Conservation (phyloP, 2,888 invertebrate species). For the Erebia ligea region DNA sequence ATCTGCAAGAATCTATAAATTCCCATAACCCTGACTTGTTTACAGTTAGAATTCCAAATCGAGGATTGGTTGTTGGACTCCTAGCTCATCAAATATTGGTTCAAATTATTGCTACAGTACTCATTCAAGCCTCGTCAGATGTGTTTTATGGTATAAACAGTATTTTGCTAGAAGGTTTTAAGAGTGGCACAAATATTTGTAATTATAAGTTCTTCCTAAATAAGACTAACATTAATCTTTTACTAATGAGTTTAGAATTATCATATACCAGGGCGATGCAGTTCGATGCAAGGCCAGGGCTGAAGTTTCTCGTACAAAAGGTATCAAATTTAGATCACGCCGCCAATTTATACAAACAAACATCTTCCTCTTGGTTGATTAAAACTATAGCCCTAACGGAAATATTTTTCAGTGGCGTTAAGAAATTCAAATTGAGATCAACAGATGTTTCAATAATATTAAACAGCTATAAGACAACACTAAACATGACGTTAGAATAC, state of each 20-base stretch:
- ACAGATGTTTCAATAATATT: constrained; percentile 85
- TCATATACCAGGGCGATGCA: constrained; percentile 92
- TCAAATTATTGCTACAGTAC: constrained; percentile 93
- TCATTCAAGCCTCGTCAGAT: constrained; percentile 89
- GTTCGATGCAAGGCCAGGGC: constrained; percentile 94
- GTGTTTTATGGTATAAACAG: constrained; percentile 85
- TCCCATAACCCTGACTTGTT: constrained; percentile 89
- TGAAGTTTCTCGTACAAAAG: constrained; percentile 97
- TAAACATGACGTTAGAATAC: constrained; percentile 80
- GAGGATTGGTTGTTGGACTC: constrained; percentile 93
- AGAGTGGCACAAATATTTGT: constrained; percentile 72
- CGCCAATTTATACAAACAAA: constrained; percentile 96
- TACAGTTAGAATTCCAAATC: constrained; percentile 93
- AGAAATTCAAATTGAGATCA: constrained; percentile 84
- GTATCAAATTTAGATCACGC: constrained; percentile 93
- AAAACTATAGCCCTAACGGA: constrained; percentile 94
- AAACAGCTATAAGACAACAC: constrained; percentile 81
- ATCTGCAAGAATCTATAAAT: constrained; percentile 88
- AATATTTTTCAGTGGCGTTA: constrained; percentile 89
- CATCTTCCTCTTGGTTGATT: constrained; percentile 95
- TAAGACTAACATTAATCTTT: constrained; percentile 85
- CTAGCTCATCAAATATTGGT: constrained; percentile 96
- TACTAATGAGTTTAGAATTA: constrained; percentile 90
- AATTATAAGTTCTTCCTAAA: constrained; percentile 80
- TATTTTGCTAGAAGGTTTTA: constrained; percentile 81